phyloP scores from a whole-genome alignment of 1,140 invertebrate species.

The Heliothis virescens region DNA sequence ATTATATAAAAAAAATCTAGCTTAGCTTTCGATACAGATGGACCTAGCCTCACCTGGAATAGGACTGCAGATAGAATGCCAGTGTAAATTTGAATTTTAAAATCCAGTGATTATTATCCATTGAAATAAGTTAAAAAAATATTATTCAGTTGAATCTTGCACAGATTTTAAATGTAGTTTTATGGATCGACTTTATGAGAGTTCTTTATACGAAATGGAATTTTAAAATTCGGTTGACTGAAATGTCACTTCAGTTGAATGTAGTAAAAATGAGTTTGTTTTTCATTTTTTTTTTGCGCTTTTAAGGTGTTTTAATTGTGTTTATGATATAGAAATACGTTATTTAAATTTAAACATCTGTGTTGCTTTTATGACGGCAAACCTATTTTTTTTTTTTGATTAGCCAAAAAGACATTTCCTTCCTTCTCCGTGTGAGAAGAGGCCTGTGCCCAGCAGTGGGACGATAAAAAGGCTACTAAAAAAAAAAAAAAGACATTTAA shows the following conservation, averaged over 20 bases:
- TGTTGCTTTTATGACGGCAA: too few species aligned
- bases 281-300: background rate
- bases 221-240: background rate
- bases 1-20: too few species aligned
- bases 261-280: background rate
- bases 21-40: background rate
- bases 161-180: constrained; percentile 27
- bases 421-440: too few species aligned
- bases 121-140: constrained; percentile 30
- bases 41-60: constrained; percentile 3
- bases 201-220: constrained; percentile 16
- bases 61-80: constrained; percentile 22
- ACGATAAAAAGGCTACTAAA: too few species aligned
- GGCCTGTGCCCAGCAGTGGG: too few species aligned
- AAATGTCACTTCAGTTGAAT: background rate
- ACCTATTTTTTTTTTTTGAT: too few species aligned
- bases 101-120: constrained; percentile 29
- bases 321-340: too few species aligned
- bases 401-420: too few species aligned
- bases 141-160: background rate
- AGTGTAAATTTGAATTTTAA: constrained; percentile 36
- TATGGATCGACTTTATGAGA: constrained; percentile 10
- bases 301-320: too few species aligned
- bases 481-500: too few species aligned
- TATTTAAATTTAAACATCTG: too few species aligned